These are phyloP conservation scores for Caenorhabditis briggsae DNA, from an alignment of 1,140 invertebrate species.

Conservation along the genomic window DNA sequence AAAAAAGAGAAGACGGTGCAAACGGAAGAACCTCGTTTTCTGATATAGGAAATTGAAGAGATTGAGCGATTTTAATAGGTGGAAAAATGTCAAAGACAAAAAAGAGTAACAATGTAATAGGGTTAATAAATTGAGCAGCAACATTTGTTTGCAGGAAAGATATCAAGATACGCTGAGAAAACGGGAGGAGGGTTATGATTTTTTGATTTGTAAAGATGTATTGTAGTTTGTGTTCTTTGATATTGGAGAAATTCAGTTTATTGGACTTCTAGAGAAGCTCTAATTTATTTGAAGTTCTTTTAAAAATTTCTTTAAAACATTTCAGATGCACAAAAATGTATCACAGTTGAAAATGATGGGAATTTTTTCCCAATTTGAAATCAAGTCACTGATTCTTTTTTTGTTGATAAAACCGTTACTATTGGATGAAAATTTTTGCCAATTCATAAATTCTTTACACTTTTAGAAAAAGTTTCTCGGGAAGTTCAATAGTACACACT, in stretches of 20 bases:
- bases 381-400: too few species aligned
- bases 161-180: not conserved
- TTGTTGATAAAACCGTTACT: too few species aligned
- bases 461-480: too few species aligned
- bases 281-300: too few species aligned
- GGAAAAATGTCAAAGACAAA: not conserved
- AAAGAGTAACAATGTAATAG: not conserved
- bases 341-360: too few species aligned
- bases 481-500: conserved; percentile 34
- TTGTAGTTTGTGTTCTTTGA: conserved; percentile 30
- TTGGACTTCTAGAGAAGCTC: not conserved
- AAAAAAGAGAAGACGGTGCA: not conserved
- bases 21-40: conserved; percentile 36
- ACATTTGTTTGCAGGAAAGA: not conserved
- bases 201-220: conserved; percentile 10
- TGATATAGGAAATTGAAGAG: conserved; percentile 2
- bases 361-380: too few species aligned
- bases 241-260: not conserved
- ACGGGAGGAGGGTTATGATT: not conserved
- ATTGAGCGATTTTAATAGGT: not conserved
- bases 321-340: too few species aligned
- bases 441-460: too few species aligned
- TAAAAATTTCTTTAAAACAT: too few species aligned
- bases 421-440: not conserved
- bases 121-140: not conserved